Base-by-base conservation (phyloP, 2,888 invertebrate species). In the Aphodius granarius region DNA sequence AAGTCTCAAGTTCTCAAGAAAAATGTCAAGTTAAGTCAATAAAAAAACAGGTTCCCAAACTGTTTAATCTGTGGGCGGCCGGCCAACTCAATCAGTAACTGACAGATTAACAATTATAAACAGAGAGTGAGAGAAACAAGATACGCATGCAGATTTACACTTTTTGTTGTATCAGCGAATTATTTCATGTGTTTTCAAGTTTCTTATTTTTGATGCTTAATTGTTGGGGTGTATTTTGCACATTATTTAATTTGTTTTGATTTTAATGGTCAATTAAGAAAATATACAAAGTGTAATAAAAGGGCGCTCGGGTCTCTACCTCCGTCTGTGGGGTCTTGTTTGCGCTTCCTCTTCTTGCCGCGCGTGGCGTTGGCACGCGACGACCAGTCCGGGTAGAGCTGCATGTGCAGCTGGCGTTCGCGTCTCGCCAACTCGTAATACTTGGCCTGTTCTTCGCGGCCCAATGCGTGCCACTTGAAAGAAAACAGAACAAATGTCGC, bases 301-400 rank as follows among this genome's bases (percentile, higher is more conserved):
- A 43, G 43, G 43, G 43, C 43, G 43, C 43, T 43, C 43, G 43
- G 43, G 43, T 43, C 91, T 91, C 92, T 95, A 95, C 96, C 96
- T 95, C 95, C 96, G 92, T 95, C 96, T 93, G 94, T 94, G 92
- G 95, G 94, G 92, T 96, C 96, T 95, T 95, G 95, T 93, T 96
- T 96, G 94, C 96, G 94, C 93, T 99, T 99, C 95, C 98, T 97
- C 94, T 98, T 98, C 93, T 97, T 97, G 92, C 98, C 97, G 91
- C 97, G 95, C 90, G 98, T 97, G 92, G 99, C 98, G 93, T 99
- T 99, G 90, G 98, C 94, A 90, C 99, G 98, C 91, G 96, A 96
- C 91, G 96, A 96, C 98, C 98, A 99, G 91, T 97, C 97, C 88
- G 98, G 98, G 92, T 99, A 98, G 91, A 97, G 94, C 93, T 97